phyloP scores from a whole-genome alignment of 2,888 invertebrate genomes.

The Platycheirus albimanus region DNA sequence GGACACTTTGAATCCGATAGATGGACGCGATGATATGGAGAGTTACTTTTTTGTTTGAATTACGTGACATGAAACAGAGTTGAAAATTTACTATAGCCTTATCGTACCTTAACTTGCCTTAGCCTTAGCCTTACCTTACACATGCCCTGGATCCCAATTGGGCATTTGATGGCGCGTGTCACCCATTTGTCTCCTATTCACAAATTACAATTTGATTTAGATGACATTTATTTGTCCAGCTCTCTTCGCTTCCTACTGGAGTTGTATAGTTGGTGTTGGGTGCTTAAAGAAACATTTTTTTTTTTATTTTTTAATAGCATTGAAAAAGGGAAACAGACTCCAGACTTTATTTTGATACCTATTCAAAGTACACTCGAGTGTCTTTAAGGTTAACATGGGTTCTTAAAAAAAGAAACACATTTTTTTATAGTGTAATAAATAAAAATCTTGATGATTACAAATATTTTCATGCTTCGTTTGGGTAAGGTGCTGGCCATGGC shows the following conservation, averaged over 20 bases:
- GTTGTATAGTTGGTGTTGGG: conserved; percentile 13
- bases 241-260: not conserved
- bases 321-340: conserved; percentile 12
- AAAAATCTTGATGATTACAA: conserved; percentile 61
- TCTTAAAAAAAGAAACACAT: conserved; percentile 2
- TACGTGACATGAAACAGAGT: conserved; percentile 72
- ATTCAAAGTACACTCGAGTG: not conserved
- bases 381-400: not conserved
- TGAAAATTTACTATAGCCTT: conserved; percentile 48
- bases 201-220: conserved; percentile 74
- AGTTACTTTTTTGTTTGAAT: conserved; percentile 59
- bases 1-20: not conserved
- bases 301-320: conserved; percentile 7
- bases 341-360: conserved; percentile 11
- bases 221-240: conserved; percentile 70
- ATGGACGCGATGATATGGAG: conserved; percentile 42
- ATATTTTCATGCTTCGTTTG: conserved; percentile 63
- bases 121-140: conserved; percentile 20
- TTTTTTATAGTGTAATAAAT: conserved; percentile 68
- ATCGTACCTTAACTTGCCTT: too few species aligned
- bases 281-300: conserved; percentile 22
- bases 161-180: conserved; percentile 73
- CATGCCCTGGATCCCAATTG: conserved; percentile 59
- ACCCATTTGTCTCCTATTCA: conserved; percentile 72
- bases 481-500: too few species aligned